A percentile compares a stretch with the other conserved stretches of the same genome.
These are phyloP conservation scores for Globodera rostochiensis DNA, from an alignment of 1,140 invertebrate species.

Conservation along the genomic window DNA sequence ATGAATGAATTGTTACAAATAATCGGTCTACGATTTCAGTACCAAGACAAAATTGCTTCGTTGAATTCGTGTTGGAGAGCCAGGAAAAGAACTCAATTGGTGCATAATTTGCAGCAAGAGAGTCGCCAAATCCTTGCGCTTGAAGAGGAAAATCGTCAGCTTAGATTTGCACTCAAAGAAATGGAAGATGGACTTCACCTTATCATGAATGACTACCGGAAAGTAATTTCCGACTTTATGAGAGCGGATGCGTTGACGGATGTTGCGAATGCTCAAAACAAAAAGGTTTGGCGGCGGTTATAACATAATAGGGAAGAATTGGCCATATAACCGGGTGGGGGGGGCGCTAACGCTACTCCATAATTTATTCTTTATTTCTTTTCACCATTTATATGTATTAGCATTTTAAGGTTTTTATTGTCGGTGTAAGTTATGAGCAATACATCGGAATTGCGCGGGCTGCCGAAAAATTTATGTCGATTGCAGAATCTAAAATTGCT, in stretches of 20 bases:
- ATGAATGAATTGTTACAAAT: background rate
- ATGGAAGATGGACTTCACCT: conserved; percentile 38
- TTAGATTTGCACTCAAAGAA: conserved; percentile 33
- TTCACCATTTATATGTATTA: background rate
- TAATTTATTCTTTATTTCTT: too few species aligned
- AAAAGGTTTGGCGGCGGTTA: conserved; percentile 3
- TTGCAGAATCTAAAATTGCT: conserved; percentile 28
- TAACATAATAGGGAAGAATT: too few species aligned
- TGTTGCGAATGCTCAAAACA: conserved; percentile 10
- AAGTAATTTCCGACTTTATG: conserved; percentile 35
- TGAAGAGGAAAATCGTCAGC: conserved; percentile 32
- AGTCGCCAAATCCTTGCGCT: conserved; percentile 46
- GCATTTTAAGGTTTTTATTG: conserved; percentile 27
- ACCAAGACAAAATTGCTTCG: conserved; percentile 39
- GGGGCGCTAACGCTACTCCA: too few species aligned
- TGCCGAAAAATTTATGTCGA: conserved; percentile 15
- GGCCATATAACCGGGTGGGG: too few species aligned
- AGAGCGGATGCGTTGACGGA: conserved; percentile 28
- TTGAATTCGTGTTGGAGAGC: conserved; percentile 42
- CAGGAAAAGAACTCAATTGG: conserved; percentile 35
- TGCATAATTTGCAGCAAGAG: conserved; percentile 38
- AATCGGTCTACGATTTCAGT: conserved; percentile 35
- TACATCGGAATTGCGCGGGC: conserved; percentile 21
- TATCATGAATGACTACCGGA: conserved; percentile 40
- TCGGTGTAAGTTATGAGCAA: conserved; percentile 9